Evolutionary conservation across 2,113 vertebrate genomes (phyloP).

Genomic region (Callithrix jacchus): DNA sequence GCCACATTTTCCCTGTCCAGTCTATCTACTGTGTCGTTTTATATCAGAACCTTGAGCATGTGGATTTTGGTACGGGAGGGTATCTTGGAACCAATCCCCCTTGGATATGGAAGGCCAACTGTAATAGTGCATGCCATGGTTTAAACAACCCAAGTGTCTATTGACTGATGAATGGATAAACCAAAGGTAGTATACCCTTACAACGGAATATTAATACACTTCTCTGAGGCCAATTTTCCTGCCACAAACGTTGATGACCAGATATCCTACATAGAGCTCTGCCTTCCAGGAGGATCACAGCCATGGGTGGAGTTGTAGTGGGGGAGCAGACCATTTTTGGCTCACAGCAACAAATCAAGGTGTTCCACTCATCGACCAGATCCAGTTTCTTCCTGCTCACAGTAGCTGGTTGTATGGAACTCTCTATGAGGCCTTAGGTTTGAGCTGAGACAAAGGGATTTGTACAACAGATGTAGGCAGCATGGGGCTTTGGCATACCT

Average conservation of each 20-base stretch:
- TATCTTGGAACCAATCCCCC: background rate
- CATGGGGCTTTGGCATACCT: background rate
- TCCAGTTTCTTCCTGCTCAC: background rate
- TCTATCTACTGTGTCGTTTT: background rate
- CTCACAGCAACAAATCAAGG: background rate
- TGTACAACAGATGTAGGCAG: background rate
- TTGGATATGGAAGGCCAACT: background rate
- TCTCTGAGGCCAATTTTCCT: background rate
- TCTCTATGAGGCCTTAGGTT: background rate
- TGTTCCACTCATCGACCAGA: background rate
- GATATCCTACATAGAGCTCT: background rate
- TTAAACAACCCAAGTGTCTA: background rate
- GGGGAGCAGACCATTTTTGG: background rate
- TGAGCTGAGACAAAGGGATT: background rate
- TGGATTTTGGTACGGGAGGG: background rate
- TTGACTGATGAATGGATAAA: background rate
- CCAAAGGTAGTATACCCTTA: background rate
- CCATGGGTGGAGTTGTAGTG: background rate
- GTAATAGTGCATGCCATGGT: background rate
- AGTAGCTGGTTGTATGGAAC: background rate
- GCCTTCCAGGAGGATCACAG: background rate
- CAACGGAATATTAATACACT: background rate
- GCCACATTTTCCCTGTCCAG: too few species aligned
- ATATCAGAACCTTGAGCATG: background rate
- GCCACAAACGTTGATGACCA: background rate